These are phyloP conservation scores for Goniozus legneri DNA, from an alignment of 1,140 invertebrate genomes.

Conservation along the genomic window DNA sequence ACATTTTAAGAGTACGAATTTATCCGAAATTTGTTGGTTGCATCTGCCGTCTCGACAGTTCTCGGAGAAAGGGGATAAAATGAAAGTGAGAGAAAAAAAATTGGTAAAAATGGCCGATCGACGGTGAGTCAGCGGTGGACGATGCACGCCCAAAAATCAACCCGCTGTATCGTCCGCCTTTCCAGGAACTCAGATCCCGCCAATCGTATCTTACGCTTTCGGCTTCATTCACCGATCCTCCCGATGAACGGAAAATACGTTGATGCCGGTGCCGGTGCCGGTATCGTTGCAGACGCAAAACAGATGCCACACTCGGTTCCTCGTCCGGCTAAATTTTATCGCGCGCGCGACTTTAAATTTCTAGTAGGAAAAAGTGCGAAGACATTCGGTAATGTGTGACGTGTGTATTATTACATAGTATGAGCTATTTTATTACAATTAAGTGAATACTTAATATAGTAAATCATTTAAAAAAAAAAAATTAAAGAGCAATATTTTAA, in stretches of 20 bases:
- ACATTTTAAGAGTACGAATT: neutral
- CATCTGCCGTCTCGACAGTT: too few relatives aligned
- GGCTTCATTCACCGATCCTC: constrained; percentile 13
- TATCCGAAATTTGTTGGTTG: neutral
- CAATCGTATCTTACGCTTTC: constrained; percentile 16
- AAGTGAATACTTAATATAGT: too few relatives aligned
- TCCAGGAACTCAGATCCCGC: constrained; percentile 27
- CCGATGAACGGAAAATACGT: constrained; percentile 1
- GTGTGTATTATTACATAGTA: too few relatives aligned
- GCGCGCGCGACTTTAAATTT: too few relatives aligned
- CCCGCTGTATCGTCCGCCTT: constrained; percentile 17
- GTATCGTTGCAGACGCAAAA: neutral
- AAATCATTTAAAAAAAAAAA: too few relatives aligned
- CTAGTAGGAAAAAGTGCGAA: too few relatives aligned
- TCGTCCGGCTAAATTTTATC: too few relatives aligned
- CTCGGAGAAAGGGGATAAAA: neutral
- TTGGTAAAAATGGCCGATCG: constrained; percentile 30
- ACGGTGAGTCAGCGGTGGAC: constrained; percentile 32
- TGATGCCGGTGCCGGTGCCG: neutral
- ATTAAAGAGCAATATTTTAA: too few relatives aligned
- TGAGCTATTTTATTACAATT: too few relatives aligned
- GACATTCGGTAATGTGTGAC: too few relatives aligned
- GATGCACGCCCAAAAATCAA: constrained; percentile 26
- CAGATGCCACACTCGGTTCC: too few relatives aligned
- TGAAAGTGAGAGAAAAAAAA: constrained; percentile 16